Evolutionary conservation across 2,888 invertebrate species (phyloP), one percentile per base, ranked within the genome.

Genomic region (Ecdyonurus torrentis): DNA sequence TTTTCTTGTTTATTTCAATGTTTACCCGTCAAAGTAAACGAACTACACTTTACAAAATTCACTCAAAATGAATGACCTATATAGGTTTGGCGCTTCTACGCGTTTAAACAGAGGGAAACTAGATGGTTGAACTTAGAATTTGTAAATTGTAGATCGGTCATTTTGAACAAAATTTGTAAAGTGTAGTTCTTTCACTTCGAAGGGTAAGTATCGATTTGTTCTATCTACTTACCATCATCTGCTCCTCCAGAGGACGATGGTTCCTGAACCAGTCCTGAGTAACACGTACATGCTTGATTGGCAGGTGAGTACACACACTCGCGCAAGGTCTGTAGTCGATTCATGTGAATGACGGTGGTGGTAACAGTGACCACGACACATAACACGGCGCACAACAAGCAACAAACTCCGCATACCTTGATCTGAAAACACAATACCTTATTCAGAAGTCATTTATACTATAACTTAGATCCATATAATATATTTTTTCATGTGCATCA

Each of bases 341-440:
- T 81, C 92, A 93, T 92, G 74, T 93, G 93, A 69, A 92, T 86
- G 50, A 93, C 91, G 0, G 91, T 92, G 0, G 92, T 93, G 1
- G 92, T 92, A 60, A 93, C 90, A 22, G 89, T 89, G 63, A 93
- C 91, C 61, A 92, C 78, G 24, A 92, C 90, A 72, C 92, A 92
- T 0, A 91, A 87, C 64, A 92, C 77, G 3, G 92, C 91, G 70
- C 90, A 91, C 60, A 90, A 86, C 65, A 93, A 77, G 67, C 91
- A 91, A 73, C 91, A 91, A 2, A 88, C 86, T 1, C 92, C 92
- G 25, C 91, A 90, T 67, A 92, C 83, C 77, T 92, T 91, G 71
- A 93, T 89, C 92, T 92, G 77, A 22, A 76, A 76, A 68, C 64
- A 67, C 61, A 63, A 50, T 37, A 50, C n/a, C n/a, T n/a, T n/a